Base-by-base conservation (phyloP, 1,140 invertebrate genomes). In the Gonioctena quinquepunctata region DNA sequence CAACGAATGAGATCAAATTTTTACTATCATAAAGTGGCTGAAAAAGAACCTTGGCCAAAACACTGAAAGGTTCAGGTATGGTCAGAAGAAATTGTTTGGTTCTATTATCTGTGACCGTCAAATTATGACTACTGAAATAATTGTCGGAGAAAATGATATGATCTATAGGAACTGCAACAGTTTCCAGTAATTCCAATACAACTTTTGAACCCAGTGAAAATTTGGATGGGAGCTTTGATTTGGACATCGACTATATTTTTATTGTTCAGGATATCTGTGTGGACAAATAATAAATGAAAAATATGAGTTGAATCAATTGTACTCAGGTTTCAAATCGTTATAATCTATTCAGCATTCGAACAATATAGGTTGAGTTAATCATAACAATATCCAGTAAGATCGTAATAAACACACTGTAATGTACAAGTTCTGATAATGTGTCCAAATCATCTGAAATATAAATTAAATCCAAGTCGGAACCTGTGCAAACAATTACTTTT, bases 121-220 rank as follows among this genome's bases (percentile, higher is more conserved):
- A 59, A 66, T 76, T 63, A 13, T 70, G 70, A 3, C 70, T 80
- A 18, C 74, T 77, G 67, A 82, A 82, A 68, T 78, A 78, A 75
- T 81, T 81, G 62, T 82, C 76, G 50, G 81, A 79, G 70, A 74
- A 80, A 18, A 80, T 72, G 22, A 64, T 57, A 70, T 79, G 75
- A 13, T 78, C 65, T 13, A 11, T 3, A 21, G 69, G 48, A 49
- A 67, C 16, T 33, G 65, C 52, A 7, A 70, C 42, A 16, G 6
- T 3, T 18, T 54, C 18, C 19, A 21, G n/a, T 2, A n/a, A 42
- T 33, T 11, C 28, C 7, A 33, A 33, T 33, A 33, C 28, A 33
- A n/a, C 33, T n/a, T 42, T 13, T 4, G 33, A 42, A 42, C 11
- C 33, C n/a, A 42, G n/a, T 42, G n/a, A 7, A 8, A 42, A 42